Percentiles rank a stretch among this genome's conserved stretches.
Evolutionary conservation across 2,888 invertebrate genomes (phyloP).

Genomic region (Pandemis corylana): DNA sequence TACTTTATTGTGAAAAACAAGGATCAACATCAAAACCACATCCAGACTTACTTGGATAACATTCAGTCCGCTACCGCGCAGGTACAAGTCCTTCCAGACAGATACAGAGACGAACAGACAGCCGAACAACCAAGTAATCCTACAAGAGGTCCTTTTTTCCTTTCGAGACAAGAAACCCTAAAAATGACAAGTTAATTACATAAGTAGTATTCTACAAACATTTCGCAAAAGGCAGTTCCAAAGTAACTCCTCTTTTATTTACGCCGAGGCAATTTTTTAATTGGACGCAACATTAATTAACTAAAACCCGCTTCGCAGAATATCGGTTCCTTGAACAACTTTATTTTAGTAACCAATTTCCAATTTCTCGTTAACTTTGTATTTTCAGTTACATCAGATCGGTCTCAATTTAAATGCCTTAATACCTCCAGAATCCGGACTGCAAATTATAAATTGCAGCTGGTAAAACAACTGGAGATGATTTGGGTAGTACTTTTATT

Average conservation of each 20-base stretch:
- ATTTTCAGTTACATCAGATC: slow-evolving; percentile 3
- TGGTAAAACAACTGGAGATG: too few species aligned
- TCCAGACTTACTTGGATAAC: too few species aligned
- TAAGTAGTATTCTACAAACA: not conserved
- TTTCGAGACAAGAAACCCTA: too few species aligned
- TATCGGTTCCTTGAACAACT: slow-evolving; percentile 10
- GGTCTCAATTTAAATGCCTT: not conserved
- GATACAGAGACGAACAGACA: too few species aligned
- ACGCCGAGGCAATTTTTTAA: not conserved
- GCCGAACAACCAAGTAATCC: too few species aligned
- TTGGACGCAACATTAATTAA: slow-evolving; percentile 10
- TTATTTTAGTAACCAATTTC: slow-evolving; percentile 9
- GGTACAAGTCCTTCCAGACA: too few species aligned
- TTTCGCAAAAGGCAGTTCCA: not conserved
- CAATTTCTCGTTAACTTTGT: not conserved
- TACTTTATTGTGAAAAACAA: too few species aligned
- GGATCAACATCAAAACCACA: too few species aligned
- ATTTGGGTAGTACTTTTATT: too few species aligned
- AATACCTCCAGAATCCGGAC: not conserved
- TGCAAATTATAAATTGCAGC: not conserved
- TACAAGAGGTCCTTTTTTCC: too few species aligned
- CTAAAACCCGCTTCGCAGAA: not conserved
- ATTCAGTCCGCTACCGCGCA: too few species aligned
- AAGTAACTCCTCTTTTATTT: not conserved
- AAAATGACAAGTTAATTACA: not conserved